These are phyloP conservation scores for Antheraea pernyi DNA, from an alignment of 1,140 invertebrate species.

Conservation along the genomic window DNA sequence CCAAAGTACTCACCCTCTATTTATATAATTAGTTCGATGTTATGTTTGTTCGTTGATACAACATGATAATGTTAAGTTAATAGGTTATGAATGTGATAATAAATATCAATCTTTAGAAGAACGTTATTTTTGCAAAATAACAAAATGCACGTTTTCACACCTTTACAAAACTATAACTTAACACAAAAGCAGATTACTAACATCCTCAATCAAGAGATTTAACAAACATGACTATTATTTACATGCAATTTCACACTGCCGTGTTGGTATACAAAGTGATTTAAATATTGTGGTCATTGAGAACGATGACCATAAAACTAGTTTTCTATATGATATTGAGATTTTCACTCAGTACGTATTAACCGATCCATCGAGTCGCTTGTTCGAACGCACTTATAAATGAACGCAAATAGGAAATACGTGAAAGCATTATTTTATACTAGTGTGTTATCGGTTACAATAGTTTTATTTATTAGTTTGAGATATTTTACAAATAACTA, in stretches of 20 bases:
- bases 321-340: neutral
- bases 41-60: no score
- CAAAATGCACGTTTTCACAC: neutral
- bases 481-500: neutral
- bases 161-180: neutral
- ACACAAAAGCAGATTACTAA: neutral
- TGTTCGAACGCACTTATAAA: neutral
- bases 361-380: neutral
- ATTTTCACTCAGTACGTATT: slow-evolving; percentile 2
- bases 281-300: neutral
- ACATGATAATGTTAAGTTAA: no score
- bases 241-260: neutral
- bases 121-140: no score
- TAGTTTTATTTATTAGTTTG: slow-evolving; percentile 3
- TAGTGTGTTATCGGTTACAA: neutral
- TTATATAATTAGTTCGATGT: no score
- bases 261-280: neutral
- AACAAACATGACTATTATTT: neutral
- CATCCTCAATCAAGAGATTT: neutral
- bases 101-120: no score
- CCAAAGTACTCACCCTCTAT: no score
- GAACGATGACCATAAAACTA: neutral
- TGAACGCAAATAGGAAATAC: neutral
- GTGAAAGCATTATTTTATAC: slow-evolving; percentile 8
- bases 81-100: no score